Base-by-base conservation (phyloP, 2,888 invertebrate genomes). In the Drosophila multiciliata region DNA sequence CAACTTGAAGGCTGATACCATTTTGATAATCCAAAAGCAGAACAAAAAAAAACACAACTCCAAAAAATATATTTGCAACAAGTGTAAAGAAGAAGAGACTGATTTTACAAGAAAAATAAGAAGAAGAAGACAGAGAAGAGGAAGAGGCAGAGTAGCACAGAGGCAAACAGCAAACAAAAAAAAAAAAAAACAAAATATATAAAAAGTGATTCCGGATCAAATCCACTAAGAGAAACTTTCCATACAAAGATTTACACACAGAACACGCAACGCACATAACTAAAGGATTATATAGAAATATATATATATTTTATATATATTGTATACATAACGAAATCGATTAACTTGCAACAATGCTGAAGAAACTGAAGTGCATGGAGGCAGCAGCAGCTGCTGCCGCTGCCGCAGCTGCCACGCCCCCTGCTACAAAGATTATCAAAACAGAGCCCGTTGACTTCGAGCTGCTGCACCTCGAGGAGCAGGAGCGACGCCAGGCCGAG, bases 361-460 rank as follows among this genome's bases (percentile, higher is more conserved):
- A 92, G 73, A 92, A 91, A 87, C 82, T 93, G 36, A 92, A 93
- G 81, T 92, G 92, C 79, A 86, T 92, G 71, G 92, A 93, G 54
- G 91, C 76, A 33, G 76, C 79, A 33, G 75, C 78, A 9, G 71
- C 80, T 3, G 83, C 80, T 4, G 71, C 74, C 0, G 71, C 70
- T 15, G 58, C 70, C 1, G 53, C 75, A 1, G 54, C 75, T 1
- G 57, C 52, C 38, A 32, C 33, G 33, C 38, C 58, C 42, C 53
- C 20, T 59, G n/a, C 38, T 50, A 33, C 49, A 26, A 73, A 92
- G 69, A 73, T 91, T 36, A 93, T 93, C 38, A 93, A 93, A 85
- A 90, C 91, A 36, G 93, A 93, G 75, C 93, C 93, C 42, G 88
- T 92, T 17, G 92, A 93, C 71, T 90, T 89, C 59, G 93, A 92